Conservation (phyloP, 2,888 invertebrate species). For the Anodontia alba region DNA sequence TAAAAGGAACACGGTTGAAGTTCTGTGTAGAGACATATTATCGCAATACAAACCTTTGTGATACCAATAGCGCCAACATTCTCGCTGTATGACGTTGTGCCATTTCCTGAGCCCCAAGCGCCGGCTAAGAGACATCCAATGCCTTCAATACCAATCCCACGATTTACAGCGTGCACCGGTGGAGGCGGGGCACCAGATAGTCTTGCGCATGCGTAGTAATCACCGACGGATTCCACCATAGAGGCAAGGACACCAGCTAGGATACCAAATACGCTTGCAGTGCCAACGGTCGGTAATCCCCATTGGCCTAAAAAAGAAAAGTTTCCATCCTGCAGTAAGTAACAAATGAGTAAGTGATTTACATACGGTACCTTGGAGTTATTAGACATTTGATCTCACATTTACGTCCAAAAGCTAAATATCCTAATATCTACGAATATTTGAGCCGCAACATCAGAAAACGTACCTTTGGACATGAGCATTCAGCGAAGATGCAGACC, state of each 20-base stretch:
- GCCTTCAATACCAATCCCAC: conserved; percentile 92
- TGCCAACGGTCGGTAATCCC: conserved; percentile 74
- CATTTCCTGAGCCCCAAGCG: conserved; percentile 93
- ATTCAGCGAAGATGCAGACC: too few species aligned
- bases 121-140: conserved; percentile 93
- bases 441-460: too few species aligned
- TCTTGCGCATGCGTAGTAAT: conserved; percentile 94
- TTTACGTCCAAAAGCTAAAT: background rate
- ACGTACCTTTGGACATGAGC: too few species aligned
- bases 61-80: conserved; percentile 95
- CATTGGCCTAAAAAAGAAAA: conserved; percentile 85
- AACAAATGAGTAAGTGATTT: too few species aligned
- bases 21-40: too few species aligned
- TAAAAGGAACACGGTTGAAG: too few species aligned
- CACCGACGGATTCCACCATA: conserved; percentile 88
- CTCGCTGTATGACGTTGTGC: conserved; percentile 94
- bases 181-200: conserved; percentile 91
- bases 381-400: too few species aligned
- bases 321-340: too few species aligned
- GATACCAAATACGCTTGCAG: conserved; percentile 73
- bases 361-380: too few species aligned
- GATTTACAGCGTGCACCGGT: conserved; percentile 93
- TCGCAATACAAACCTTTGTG: conserved; percentile 88
- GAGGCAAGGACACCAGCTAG: conserved; percentile 84
- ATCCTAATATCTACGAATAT: background rate